Base-by-base conservation (phyloP, 2,113 vertebrate species). In the Anas platyrhynchos region DNA sequence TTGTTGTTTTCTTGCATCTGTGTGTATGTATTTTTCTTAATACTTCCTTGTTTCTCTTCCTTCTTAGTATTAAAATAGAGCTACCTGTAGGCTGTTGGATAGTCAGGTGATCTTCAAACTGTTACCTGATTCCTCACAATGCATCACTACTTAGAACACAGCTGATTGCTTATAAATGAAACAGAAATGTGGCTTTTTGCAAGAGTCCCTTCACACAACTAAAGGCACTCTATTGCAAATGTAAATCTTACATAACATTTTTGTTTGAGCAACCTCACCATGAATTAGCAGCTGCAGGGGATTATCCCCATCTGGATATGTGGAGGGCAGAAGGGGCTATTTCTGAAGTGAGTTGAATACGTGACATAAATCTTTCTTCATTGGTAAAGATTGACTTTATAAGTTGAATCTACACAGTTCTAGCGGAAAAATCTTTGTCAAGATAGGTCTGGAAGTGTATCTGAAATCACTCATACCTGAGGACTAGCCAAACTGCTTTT, bases 231-330 rank as follows among this genome's bases (percentile, higher is more conserved):
- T 56, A 17, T 17, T 94, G 91, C 77, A 95, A 91, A 78, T 65
- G 88, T 91, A 91, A 95, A 84, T 82, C 93, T 95, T 80, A 74
- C 82, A 87, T 61, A 86, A 94, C 94, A 72, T 29, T 3, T 0
- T 87, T 69, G 78, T 85, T 96, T 94, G 81, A 94, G 95, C 83
- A 95, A 95, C 78, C 88, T 78, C 91, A 82, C 73, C 86, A 56
- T 89, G 83, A 94, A 92, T 92, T 91, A 92, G 80, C 83, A 95
- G 77, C 94, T 96, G 88, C 80, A 86, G 77, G 81, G 91, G 83
- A 92, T 93, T 94, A 93, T 89, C 81, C 88, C 81, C 61, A 61
- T 13, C 77, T 78, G 83, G 79, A 34, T 56, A 79, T 1, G 1
- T 7, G 80, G 61, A 92, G 81, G 73, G 72, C 78, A 93, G 83